Conservation (phyloP, 1,140 invertebrate genomes). For the Sycobia sp. region DNA sequence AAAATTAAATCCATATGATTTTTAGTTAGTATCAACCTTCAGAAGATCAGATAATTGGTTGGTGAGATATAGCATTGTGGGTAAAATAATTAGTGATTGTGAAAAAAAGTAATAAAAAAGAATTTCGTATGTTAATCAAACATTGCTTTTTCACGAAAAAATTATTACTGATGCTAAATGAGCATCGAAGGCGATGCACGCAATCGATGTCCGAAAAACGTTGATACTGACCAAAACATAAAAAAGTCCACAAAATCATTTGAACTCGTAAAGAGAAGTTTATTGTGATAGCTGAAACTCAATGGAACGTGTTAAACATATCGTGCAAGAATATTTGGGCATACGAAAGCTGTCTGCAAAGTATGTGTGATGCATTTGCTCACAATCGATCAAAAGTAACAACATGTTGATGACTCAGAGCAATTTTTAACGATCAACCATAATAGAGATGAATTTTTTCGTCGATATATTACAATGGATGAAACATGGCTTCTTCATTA, state of each 20-base stretch:
- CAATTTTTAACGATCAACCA: constrained; percentile 24
- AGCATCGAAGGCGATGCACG: constrained; percentile 40
- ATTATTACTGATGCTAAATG: constrained; percentile 28
- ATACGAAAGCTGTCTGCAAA: constrained; percentile 38
- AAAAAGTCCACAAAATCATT: constrained; percentile 28
- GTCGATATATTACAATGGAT: constrained; percentile 33
- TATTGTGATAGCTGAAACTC: constrained; percentile 37
- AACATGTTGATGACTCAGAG: constrained; percentile 35
- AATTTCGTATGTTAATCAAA: constrained; percentile 26
- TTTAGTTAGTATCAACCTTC: too few species aligned
- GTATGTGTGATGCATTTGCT: constrained; percentile 44
- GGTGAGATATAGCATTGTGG: constrained; percentile 7
- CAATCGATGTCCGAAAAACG: constrained; percentile 42
- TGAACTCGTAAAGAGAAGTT: constrained; percentile 38
- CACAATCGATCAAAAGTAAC: constrained; percentile 40
- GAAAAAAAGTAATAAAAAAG: constrained; percentile 13
- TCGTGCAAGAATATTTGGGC: constrained; percentile 35
- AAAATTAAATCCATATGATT: too few species aligned
- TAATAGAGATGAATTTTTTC: constrained; percentile 31
- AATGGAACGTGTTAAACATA: constrained; percentile 28
- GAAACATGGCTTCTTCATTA: constrained; percentile 29
- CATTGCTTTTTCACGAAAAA: constrained; percentile 24
- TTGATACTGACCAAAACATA: constrained; percentile 45
- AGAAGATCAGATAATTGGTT: constrained; percentile 17
- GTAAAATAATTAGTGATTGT: constrained; percentile 5